Base-by-base conservation (phyloP, 2,797 vertebrate species). In the Crenuchus spilurus region DNA sequence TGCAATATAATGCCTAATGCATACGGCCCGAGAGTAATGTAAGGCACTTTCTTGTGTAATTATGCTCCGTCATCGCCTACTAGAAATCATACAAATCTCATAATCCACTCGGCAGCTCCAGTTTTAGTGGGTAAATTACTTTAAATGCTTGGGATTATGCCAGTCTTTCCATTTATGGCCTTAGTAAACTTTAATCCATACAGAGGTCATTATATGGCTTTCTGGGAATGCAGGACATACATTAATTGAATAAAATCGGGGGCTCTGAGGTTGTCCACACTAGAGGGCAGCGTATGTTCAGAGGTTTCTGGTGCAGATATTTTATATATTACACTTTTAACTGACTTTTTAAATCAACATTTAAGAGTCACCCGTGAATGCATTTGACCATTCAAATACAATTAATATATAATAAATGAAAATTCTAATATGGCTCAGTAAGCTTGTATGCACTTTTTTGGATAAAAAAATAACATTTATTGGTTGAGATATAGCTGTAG, bases 241-340 rank as follows among this genome's bases (percentile, higher is more conserved):
- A 37, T 51, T 7, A n/a, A 51, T n/a, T 33, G 28, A n/a, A 6
- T 20, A 11, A 8, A 58, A 10, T 35, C 55, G 8, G 16, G 18
- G 55, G n/a, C 18, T 11, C 9, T 37, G n/a, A 37, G 31, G 28
- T 11, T 6, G 2, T 16, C 26, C 24, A 22, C 76, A 78, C 71
- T 69, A 78, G 76, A 72, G 58, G 76, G 76, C 76, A 3, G n/a
- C n/a, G n/a, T 22, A 37, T 24, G 37, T 30, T 62, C 35, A 4
- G 35, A 2, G 2, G 60, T 14, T 22, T 14, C 10, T 37, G 41
- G 18, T 22, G 60, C 42, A 24, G n/a, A n/a, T n/a, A n/a, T n/a
- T n/a, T n/a, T n/a, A n/a, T n/a, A n/a, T n/a, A n/a, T n/a, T n/a
- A n/a, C n/a, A n/a, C n/a, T n/a, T n/a, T n/a, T n/a, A n/a, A n/a